Evolutionary conservation across 53 echinoderm and acorn worm genomes (phyloP).

Genomic region (Antedon mediterranea): DNA sequence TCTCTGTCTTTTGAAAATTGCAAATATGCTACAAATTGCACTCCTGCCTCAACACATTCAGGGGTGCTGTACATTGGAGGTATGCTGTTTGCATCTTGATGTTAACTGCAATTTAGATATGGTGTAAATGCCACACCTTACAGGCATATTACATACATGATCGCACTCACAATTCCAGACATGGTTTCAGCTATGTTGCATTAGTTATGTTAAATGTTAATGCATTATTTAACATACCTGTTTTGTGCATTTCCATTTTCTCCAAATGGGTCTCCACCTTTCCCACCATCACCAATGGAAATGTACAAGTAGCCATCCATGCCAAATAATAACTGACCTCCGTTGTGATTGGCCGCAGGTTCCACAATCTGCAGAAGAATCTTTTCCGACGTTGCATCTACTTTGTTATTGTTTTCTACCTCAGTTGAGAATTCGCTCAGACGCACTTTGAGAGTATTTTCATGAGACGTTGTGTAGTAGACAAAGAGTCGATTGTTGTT

Average conservation of each 20-base stretch:
- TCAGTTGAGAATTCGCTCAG: constrained; percentile 47
- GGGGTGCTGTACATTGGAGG: too few species aligned
- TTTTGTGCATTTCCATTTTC: constrained; percentile 56
- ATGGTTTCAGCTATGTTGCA: too few species aligned
- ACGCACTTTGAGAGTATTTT: constrained; percentile 10
- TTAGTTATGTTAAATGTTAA: neutral
- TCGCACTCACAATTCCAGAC: too few species aligned
- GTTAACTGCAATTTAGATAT: too few species aligned
- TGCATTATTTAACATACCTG: constrained; percentile 31
- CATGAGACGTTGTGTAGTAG: constrained; percentile 37
- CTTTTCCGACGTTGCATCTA: constrained; percentile 43
- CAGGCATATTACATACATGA: too few species aligned
- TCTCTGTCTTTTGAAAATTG: too few species aligned
- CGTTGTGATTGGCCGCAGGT: constrained; percentile 89
- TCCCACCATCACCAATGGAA: constrained; percentile 78
- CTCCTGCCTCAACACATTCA: too few species aligned
- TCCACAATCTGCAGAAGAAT: constrained; percentile 48
- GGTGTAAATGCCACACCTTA: too few species aligned
- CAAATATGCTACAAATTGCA: too few species aligned
- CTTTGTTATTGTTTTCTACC: constrained; percentile 49
- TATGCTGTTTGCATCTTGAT: too few species aligned
- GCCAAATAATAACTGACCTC: constrained; percentile 73
- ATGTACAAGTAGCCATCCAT: constrained; percentile 63
- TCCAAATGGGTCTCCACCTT: constrained; percentile 77
- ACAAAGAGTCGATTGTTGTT: constrained; percentile 55